Base-by-base conservation (phyloP, 2,113 vertebrate genomes). In the Salvelinus fontinalis region DNA sequence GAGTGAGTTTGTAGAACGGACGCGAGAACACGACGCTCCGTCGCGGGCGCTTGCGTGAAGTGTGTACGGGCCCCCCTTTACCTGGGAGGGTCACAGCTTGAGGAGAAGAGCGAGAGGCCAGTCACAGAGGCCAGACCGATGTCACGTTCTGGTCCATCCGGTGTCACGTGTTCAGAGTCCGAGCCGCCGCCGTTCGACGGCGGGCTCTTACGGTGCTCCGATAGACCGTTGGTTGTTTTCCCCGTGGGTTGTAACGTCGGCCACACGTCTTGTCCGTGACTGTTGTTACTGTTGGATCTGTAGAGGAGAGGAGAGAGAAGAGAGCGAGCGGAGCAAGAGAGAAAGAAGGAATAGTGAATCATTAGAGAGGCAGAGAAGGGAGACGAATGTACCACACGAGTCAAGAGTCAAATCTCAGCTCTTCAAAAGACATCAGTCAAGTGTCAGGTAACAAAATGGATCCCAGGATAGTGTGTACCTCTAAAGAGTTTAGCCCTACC, bases 241-340 rank as follows among this genome's bases (percentile, higher is more conserved):
- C 93, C 93, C 84, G 90, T 91, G 86, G 92, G 93, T 87, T 93
- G 93, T 94, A 95, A 93, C 87, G 94, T 95, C 79, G 94, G 94
- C 94, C 95, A 95, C 74, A 92, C 91, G 80, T 95, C 94, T 94
- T 93, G 51, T 13, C 51, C 51, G 1, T 54, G 51, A 18, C 51
- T 95, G 91, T 90, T 94, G 93, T 89, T 94, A 92, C 88, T 93
- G 90, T 94, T 93, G 85, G 90, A 89, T 92, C 93, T 91, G 90
- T 81, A 89, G 86, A 83, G 71, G n/a, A 51, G 71, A 5, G 57
- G 31, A 26, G 24, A 27, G 7, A 1, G 26, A 74, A 72, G 78
- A 18, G 57, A 1, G 9, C 3, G 4, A 51, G 13, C 11, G 5
- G 7, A 4, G 1, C 1, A 26, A 5, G 62, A 31, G 7, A 16